Percentiles rank a stretch among this genome's conserved stretches.
Evolutionary conservation across 2,888 invertebrate species (phyloP).

Genomic region (Cryptus armator): DNA sequence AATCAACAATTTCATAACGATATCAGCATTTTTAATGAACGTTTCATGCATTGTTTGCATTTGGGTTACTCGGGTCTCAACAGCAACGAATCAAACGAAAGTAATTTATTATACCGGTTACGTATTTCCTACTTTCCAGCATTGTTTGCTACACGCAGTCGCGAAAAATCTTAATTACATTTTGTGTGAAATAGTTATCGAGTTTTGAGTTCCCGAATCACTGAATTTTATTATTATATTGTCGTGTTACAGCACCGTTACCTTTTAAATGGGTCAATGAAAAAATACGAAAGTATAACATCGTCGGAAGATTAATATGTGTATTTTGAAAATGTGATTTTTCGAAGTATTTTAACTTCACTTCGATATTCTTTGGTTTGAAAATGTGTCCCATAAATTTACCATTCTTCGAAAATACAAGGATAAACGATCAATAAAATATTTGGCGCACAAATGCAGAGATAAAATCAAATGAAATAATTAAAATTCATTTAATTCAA

Average conservation of each 20-base stretch:
- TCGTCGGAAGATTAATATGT: too few relatives aligned
- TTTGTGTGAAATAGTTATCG: not conserved
- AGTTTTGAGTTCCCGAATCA: not conserved
- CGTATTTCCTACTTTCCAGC: constrained; percentile 57
- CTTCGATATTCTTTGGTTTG: too few relatives aligned
- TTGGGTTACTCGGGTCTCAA: constrained; percentile 17
- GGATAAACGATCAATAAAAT: too few relatives aligned
- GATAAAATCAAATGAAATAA: not conserved
- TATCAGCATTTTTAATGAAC: constrained; percentile 46
- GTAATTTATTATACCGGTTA: constrained; percentile 55
- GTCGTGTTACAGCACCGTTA: not conserved
- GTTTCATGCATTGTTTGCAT: constrained; percentile 37
- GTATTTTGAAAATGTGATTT: not conserved
- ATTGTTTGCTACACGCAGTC: not conserved
- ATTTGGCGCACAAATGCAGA: too few relatives aligned
- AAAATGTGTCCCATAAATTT: too few relatives aligned
- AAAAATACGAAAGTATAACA: not conserved
- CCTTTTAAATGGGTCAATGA: not conserved
- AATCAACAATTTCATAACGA: constrained; percentile 59
- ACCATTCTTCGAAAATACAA: too few relatives aligned
- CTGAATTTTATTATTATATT: not conserved
- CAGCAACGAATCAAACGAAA: constrained; percentile 52
- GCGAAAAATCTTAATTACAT: not conserved
- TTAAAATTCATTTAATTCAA: too few relatives aligned
- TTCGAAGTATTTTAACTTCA: not conserved